phyloP scores from a whole-genome alignment of 2,888 invertebrate genomes.

The Deilephila porcellus region DNA sequence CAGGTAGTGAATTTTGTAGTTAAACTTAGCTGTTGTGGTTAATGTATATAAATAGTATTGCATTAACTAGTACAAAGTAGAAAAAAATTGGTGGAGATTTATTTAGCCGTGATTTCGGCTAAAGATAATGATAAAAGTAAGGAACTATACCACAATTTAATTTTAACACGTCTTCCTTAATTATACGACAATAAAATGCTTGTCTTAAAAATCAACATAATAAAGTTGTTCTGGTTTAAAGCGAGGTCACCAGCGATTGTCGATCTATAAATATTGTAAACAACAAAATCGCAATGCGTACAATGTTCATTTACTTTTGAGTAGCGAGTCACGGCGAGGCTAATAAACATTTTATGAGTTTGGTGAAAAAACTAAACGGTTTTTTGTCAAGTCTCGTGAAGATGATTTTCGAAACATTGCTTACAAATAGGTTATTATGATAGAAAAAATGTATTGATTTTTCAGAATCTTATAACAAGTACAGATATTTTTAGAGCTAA shows the following conservation, averaged over 20 bases:
- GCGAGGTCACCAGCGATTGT: not conserved
- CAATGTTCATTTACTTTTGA: constrained; percentile 20
- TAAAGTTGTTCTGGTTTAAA: not conserved
- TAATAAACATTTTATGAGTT: constrained; percentile 1
- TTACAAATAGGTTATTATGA: not conserved
- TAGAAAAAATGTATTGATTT: too few species aligned
- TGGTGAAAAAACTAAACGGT: not conserved
- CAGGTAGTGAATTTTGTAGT: too few species aligned
- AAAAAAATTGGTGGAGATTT: too few species aligned
- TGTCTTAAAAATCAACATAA: not conserved
- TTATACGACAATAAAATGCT: not conserved
- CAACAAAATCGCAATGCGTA: constrained; percentile 14
- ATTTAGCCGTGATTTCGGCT: too few species aligned
- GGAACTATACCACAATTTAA: too few species aligned
- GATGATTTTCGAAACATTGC: not conserved
- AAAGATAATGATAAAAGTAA: too few species aligned
- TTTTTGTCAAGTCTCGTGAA: not conserved
- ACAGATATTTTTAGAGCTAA: too few species aligned
- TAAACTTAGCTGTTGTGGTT: too few species aligned
- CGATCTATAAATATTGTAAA: not conserved
- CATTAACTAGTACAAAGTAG: too few species aligned
- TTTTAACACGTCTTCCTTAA: too few species aligned
- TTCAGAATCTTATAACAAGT: too few species aligned
- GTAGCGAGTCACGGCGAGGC: not conserved
- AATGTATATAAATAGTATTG: too few species aligned